These are phyloP conservation scores for Bombus polaris DNA, from an alignment of 1,140 invertebrate species.

Conservation along the genomic window DNA sequence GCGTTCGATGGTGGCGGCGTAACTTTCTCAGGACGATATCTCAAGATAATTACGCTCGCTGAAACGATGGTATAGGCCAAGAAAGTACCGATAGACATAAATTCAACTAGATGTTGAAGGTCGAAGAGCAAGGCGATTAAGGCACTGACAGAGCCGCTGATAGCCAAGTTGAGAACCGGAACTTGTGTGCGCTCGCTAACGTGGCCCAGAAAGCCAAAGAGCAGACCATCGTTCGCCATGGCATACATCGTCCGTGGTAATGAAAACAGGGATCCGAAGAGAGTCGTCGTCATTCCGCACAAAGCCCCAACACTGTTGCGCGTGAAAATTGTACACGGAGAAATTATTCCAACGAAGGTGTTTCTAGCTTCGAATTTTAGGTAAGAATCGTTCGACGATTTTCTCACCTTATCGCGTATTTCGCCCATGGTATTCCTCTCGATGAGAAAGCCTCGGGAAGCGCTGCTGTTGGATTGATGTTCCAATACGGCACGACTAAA, in stretches of 20 bases:
- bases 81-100: conserved; percentile 96
- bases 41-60: conserved; percentile 92
- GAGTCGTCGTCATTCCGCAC: conserved; percentile 94
- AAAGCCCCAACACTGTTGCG: conserved; percentile 89
- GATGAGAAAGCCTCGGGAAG: conserved; percentile 92
- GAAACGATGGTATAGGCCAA: conserved; percentile 96
- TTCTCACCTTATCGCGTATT: conserved; percentile 88
- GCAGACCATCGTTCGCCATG: conserved; percentile 93
- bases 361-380: not conserved
- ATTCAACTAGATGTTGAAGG: conserved; percentile 95
- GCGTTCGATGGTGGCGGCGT: conserved; percentile 79
- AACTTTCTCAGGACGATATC: conserved; percentile 88
- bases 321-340: not conserved
- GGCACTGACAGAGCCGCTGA: conserved; percentile 91
- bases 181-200: conserved; percentile 91
- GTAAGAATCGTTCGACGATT: not conserved
- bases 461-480: conserved; percentile 90
- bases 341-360: not conserved
- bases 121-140: conserved; percentile 94
- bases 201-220: conserved; percentile 90
- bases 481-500: conserved; percentile 91
- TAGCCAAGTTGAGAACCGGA: conserved; percentile 90
- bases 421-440: conserved; percentile 90
- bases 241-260: conserved; percentile 93
- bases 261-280: conserved; percentile 93